Conservation (phyloP, 2,113 vertebrate genomes). For the Odontophorus gujanensis region DNA sequence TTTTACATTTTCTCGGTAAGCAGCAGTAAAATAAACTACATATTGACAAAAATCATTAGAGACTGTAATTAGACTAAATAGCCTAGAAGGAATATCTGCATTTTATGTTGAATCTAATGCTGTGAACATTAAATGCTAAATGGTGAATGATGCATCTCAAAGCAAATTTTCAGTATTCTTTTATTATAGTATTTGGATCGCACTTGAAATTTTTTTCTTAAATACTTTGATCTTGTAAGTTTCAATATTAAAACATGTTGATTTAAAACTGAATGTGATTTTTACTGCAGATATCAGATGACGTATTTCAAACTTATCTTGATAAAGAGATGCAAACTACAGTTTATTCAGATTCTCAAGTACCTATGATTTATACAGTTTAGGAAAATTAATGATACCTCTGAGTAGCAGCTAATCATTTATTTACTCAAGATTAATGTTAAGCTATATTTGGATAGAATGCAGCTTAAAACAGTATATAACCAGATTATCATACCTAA, state of each 20-base stretch:
- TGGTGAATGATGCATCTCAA: not conserved
- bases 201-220: not conserved
- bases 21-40: not conserved
- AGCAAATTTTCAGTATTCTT: not conserved
- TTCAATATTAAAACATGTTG: not conserved
- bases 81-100: not conserved
- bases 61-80: not conserved
- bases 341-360: not conserved
- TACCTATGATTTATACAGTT: not conserved
- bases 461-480: not conserved
- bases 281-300: not conserved
- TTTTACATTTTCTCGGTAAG: not conserved
- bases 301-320: not conserved
- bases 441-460: not conserved
- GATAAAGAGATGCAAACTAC: not conserved
- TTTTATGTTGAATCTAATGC: not conserved
- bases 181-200: not conserved
- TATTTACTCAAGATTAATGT: not conserved
- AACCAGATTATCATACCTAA: not conserved
- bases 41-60: not conserved
- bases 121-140: not conserved
- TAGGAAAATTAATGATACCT: not conserved
- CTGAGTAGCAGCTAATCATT: not conserved
- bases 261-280: not conserved
- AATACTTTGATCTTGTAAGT: not conserved